phyloP scores from a whole-genome alignment of 2,888 invertebrate species.

The Diarsia brunnea region DNA sequence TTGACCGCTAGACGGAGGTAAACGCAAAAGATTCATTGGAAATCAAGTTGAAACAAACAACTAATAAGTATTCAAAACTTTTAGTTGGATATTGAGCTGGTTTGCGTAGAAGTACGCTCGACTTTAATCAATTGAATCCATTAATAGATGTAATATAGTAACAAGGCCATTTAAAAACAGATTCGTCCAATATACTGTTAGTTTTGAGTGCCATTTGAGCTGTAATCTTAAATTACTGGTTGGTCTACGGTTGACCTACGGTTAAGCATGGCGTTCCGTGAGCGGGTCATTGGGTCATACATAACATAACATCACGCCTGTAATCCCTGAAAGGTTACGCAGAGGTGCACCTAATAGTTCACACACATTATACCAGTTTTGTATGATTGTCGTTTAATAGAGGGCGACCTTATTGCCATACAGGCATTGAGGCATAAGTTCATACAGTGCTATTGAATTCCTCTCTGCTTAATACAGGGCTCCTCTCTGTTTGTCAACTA shows the following conservation, averaged over 20 bases:
- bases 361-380: too few species aligned
- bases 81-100: not conserved
- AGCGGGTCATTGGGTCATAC: not conserved
- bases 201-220: not conserved
- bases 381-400: too few species aligned
- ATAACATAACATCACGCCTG: too few species aligned
- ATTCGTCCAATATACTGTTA: not conserved
- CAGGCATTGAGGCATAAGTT: too few species aligned
- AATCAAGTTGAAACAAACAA: constrained; percentile 8
- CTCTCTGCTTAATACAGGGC: not conserved
- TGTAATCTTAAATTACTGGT: not conserved
- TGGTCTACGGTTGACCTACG: not conserved
- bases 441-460: not conserved
- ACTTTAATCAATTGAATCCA: constrained; percentile 21
- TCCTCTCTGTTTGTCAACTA: not conserved
- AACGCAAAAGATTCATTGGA: not conserved
- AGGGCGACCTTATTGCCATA: too few species aligned
- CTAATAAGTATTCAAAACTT: not conserved
- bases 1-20: constrained; percentile 11
- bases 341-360: too few species aligned
- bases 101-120: constrained; percentile 3
- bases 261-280: not conserved
- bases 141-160: constrained; percentile 7
- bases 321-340: too few species aligned
- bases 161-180: constrained; percentile 12